Conservation (phyloP, 2,797 vertebrate species). For the Rhinophrynus dorsalis region DNA sequence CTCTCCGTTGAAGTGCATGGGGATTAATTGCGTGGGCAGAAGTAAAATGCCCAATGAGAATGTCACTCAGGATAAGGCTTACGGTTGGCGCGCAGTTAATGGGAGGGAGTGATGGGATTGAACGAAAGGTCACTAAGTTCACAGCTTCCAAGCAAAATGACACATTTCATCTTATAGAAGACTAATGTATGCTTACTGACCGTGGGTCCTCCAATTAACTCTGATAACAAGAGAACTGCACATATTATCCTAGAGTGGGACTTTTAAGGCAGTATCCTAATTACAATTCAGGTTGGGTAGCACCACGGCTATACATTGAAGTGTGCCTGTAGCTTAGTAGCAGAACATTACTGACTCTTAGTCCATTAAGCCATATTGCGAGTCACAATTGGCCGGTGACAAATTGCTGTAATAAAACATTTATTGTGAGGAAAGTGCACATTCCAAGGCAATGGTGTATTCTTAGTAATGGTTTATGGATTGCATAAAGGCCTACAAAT, state of each 20-base stretch:
- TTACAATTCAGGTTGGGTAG: constrained; percentile 17
- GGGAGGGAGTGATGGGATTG: not conserved
- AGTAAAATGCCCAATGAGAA: not conserved
- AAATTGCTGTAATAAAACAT: constrained; percentile 47
- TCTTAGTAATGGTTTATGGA: constrained; percentile 50
- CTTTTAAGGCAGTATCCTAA: constrained; percentile 26
- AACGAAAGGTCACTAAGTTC: constrained; percentile 7
- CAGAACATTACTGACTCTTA: constrained; percentile 2
- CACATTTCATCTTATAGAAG: constrained; percentile 22
- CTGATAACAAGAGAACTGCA: constrained; percentile 5
- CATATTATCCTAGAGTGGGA: constrained; percentile 21
- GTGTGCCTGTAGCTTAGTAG: not conserved
- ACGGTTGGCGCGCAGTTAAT: not conserved
- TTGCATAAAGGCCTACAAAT: constrained; percentile 50
- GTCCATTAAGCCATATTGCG: constrained; percentile 43
- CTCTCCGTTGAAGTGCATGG: not conserved
- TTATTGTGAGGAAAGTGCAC: constrained; percentile 52
- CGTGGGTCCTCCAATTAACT: constrained; percentile 29
- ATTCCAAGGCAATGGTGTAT: constrained; percentile 49
- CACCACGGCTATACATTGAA: constrained; percentile 22
- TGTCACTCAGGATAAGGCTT: not conserved
- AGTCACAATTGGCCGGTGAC: constrained; percentile 28
- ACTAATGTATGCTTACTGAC: constrained; percentile 30
- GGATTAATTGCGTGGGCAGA: not conserved
- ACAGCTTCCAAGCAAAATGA: constrained; percentile 12